These are phyloP conservation scores for Drosophila watanabei DNA, from an alignment of 1,140 invertebrate genomes.

Conservation along the genomic window DNA sequence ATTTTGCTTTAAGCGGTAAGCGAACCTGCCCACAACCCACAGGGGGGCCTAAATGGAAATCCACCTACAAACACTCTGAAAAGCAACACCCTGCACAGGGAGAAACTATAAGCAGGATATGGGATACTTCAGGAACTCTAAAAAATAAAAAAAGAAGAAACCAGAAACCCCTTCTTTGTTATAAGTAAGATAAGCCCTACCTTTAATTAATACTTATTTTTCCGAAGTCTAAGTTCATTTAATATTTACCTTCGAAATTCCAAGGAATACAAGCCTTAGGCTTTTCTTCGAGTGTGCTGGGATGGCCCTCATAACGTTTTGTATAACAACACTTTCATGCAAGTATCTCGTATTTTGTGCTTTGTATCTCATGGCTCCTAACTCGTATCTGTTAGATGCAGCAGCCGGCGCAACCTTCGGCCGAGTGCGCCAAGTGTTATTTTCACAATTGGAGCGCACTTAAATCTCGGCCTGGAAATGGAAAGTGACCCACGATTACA, in stretches of 20 bases:
- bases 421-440: constrained; percentile 77
- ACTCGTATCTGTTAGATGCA: constrained; percentile 45
- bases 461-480: constrained; percentile 66
- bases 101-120: not conserved
- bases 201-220: too few relatives aligned
- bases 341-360: constrained; percentile 20
- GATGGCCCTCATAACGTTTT: constrained; percentile 26
- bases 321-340: constrained; percentile 52
- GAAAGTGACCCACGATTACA: constrained; percentile 81
- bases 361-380: constrained; percentile 4
- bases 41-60: constrained; percentile 27
- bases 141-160: too few relatives aligned
- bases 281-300: not conserved
- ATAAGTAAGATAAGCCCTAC: too few relatives aligned
- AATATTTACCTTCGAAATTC: not conserved
- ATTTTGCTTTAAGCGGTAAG: constrained; percentile 44
- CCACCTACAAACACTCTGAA: constrained; percentile 3
- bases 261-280: too few relatives aligned
- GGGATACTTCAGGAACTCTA: not conserved
- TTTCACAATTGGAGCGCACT: constrained; percentile 82
- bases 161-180: not conserved
- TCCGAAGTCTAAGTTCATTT: not conserved
- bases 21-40: constrained; percentile 6
- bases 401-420: constrained; percentile 62
- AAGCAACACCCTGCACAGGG: constrained; percentile 23